Percentiles rank a stretch among this genome's conserved stretches.
Conservation (phyloP, 2,888 invertebrate genomes). For the Polymixis flavicincta region DNA sequence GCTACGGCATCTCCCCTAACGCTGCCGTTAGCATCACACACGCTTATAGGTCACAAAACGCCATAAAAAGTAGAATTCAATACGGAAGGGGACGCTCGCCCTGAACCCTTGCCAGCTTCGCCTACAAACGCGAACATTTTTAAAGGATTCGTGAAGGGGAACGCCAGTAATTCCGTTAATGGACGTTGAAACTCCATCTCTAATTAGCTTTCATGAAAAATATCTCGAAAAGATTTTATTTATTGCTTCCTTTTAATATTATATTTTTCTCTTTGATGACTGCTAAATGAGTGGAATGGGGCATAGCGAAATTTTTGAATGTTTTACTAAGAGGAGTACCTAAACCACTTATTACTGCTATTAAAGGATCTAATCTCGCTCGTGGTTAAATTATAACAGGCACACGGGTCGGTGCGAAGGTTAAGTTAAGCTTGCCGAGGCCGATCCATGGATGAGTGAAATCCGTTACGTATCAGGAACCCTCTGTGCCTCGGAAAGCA, state of each 20-base stretch:
- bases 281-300: constrained; percentile 31
- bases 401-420: not conserved
- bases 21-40: constrained; percentile 44
- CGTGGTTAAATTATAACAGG: not conserved
- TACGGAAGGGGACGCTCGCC: constrained; percentile 49
- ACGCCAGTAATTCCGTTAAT: constrained; percentile 76
- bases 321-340: not conserved
- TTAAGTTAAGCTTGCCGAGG: not conserved
- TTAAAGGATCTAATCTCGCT: not conserved
- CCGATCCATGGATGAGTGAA: not conserved
- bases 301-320: constrained; percentile 9
- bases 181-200: constrained; percentile 72
- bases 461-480: not conserved
- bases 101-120: constrained; percentile 35
- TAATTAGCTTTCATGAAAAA: constrained; percentile 76
- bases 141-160: constrained; percentile 63
- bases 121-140: constrained; percentile 67
- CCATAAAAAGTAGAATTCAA: constrained; percentile 53
- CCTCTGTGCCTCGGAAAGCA: not conserved
- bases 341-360: not conserved
- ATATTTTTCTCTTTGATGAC: constrained; percentile 41
- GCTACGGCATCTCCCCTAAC: constrained; percentile 34
- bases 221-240: constrained; percentile 62
- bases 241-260: constrained; percentile 64
- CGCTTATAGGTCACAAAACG: constrained; percentile 30